phyloP scores from a whole-genome alignment of 2,888 invertebrate genomes.

The Patella ulyssiponensis region DNA sequence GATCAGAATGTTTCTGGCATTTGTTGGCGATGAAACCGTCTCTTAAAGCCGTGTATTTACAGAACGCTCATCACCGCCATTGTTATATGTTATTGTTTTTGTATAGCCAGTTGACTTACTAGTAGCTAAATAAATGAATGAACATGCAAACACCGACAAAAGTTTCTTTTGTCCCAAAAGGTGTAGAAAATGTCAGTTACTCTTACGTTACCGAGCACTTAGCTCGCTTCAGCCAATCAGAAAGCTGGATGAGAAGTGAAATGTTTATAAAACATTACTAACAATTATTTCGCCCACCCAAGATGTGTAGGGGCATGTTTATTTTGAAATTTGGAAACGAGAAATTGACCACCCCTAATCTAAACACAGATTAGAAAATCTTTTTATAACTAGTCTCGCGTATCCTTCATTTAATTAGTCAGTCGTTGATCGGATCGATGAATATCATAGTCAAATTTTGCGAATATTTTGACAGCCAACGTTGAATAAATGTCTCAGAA shows the following conservation, averaged over 20 bases:
- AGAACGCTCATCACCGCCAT: conserved; percentile 17
- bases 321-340: conserved; percentile 60
- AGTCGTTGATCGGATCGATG: conserved; percentile 36
- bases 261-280: conserved; percentile 54
- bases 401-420: conserved; percentile 43
- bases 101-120: conserved; percentile 50
- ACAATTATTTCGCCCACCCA: conserved; percentile 60
- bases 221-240: conserved; percentile 42
- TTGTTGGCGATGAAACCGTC: background rate
- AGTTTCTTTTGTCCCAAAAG: conserved; percentile 44
- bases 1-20: background rate
- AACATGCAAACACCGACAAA: conserved; percentile 38
- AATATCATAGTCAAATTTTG: conserved; percentile 36
- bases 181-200: conserved; percentile 34
- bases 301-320: conserved; percentile 45
- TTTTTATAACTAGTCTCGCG: conserved; percentile 42
- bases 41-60: conserved; percentile 4
- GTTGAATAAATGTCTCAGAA: conserved; percentile 11
- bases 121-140: conserved; percentile 59
- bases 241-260: conserved; percentile 26
- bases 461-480: conserved; percentile 43
- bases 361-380: conserved; percentile 52
- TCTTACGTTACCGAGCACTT: conserved; percentile 32
- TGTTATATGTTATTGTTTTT: conserved; percentile 56
- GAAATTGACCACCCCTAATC: conserved; percentile 64